phyloP scores from a whole-genome alignment of 2,888 invertebrate genomes.

The Aspidiotus destructor region DNA sequence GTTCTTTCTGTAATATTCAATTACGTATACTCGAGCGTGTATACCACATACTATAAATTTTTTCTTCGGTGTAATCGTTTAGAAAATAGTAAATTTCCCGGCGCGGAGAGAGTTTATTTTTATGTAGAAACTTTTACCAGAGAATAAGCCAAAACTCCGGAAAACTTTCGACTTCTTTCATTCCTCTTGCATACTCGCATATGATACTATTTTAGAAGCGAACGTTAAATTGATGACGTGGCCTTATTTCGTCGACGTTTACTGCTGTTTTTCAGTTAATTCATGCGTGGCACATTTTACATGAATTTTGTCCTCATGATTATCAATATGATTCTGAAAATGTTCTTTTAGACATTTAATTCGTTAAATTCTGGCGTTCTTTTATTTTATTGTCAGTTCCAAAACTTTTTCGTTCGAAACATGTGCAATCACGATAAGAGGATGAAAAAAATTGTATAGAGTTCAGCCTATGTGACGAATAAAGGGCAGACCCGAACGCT shows the following conservation, averaged over 20 bases:
- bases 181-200: slow-evolving; percentile 14
- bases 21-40: slow-evolving; percentile 23
- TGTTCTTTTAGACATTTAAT: background rate
- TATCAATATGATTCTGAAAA: background rate
- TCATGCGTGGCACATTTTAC: slow-evolving; percentile 26
- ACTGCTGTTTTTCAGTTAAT: slow-evolving; percentile 30
- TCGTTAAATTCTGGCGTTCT: background rate
- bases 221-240: slow-evolving; percentile 27
- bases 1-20: slow-evolving; percentile 22
- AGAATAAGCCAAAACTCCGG: background rate
- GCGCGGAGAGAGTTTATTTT: slow-evolving; percentile 3
- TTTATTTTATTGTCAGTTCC: no score
- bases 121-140: slow-evolving; percentile 2
- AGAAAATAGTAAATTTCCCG: slow-evolving; percentile 30
- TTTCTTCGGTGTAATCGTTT: slow-evolving; percentile 27
- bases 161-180: slow-evolving; percentile 17
- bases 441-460: no score
- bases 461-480: no score
- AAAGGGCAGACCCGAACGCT: no score
- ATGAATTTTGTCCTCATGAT: slow-evolving; percentile 15
- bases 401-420: no score
- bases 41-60: slow-evolving; percentile 24
- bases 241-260: slow-evolving; percentile 27
- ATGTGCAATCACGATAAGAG: no score
- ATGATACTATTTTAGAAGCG: slow-evolving; percentile 14